A percentile compares a stretch with the other conserved stretches of the same genome.
These are phyloP conservation scores for Patella ulyssiponensis DNA, from an alignment of 2,888 invertebrate species.

Conservation along the genomic window DNA sequence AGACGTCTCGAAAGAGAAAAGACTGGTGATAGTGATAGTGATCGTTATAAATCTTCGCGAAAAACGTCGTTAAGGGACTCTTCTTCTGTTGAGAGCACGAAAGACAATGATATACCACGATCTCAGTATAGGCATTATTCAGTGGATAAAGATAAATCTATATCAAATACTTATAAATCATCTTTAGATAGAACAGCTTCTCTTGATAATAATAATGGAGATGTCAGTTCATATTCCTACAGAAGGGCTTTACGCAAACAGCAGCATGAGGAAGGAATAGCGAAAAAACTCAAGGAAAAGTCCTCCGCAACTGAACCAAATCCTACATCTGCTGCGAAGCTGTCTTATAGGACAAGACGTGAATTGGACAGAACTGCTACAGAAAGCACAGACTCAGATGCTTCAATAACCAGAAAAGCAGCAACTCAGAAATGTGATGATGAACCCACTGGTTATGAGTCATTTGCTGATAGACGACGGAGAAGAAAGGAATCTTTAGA, in stretches of 20 bases:
- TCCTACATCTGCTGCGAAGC: not conserved
- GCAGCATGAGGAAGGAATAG: not conserved
- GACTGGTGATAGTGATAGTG: constrained; percentile 21
- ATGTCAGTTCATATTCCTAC: not conserved
- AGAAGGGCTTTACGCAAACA: not conserved
- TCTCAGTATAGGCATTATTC: not conserved
- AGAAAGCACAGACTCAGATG: not conserved
- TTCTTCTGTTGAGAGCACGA: not conserved
- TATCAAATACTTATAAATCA: not conserved
- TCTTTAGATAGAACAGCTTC: not conserved
- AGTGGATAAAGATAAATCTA: not conserved
- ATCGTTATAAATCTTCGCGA: not conserved
- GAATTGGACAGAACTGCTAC: not conserved
- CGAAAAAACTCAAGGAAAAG: not conserved
- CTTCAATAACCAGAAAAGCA: not conserved
- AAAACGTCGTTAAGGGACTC: not conserved
- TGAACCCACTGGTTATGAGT: constrained; percentile 1
- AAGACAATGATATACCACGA: not conserved
- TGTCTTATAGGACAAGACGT: not conserved
- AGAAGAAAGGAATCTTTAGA: not conserved
- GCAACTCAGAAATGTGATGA: not conserved
- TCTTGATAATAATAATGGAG: not conserved
- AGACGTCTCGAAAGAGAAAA: constrained; percentile 12
- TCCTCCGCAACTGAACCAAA: not conserved
- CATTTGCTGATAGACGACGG: not conserved